A percentile compares a stretch with the other conserved stretches of the same genome.
These are phyloP conservation scores for Macrosteles quadrilineatus DNA, from an alignment of 1,140 invertebrate species.

Conservation along the genomic window DNA sequence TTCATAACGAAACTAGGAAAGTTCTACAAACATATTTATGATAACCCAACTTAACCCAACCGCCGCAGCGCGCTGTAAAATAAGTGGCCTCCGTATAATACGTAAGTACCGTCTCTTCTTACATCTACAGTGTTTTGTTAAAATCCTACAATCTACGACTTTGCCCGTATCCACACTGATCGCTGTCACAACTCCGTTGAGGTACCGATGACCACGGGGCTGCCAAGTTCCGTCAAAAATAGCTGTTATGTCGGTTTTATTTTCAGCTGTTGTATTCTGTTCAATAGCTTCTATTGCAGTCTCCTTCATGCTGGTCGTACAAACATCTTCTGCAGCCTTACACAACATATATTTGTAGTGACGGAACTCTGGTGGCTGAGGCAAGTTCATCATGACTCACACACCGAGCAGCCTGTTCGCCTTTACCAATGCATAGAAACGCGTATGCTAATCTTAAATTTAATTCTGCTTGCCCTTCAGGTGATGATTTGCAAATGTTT, in stretches of 20 bases:
- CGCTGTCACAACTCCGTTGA: not conserved
- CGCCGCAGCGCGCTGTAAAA: too few relatives aligned
- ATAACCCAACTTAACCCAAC: too few relatives aligned
- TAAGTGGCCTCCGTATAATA: too few relatives aligned
- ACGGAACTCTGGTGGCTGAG: not conserved
- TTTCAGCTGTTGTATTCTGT: conserved; percentile 19
- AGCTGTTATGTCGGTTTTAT: conserved; percentile 10
- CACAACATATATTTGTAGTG: conserved; percentile 1
- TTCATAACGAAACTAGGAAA: too few relatives aligned
- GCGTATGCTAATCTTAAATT: not conserved
- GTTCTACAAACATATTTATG: too few relatives aligned
- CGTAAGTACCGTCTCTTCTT: too few relatives aligned
- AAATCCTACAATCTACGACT: not conserved
- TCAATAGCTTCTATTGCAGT: not conserved
- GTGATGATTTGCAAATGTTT: not conserved
- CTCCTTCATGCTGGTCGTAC: not conserved
- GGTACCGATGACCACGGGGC: conserved; percentile 25
- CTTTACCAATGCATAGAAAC: conserved; percentile 5
- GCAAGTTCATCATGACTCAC: not conserved
- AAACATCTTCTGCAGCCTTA: conserved; percentile 20
- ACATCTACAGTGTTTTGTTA: not conserved
- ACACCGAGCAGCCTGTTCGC: not conserved
- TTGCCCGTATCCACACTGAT: not conserved
- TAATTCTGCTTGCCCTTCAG: not conserved
- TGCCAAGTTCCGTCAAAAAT: conserved; percentile 32